Evolutionary conservation across 2,797 vertebrate species (phyloP).

Genomic region (Cuniculus paca): DNA sequence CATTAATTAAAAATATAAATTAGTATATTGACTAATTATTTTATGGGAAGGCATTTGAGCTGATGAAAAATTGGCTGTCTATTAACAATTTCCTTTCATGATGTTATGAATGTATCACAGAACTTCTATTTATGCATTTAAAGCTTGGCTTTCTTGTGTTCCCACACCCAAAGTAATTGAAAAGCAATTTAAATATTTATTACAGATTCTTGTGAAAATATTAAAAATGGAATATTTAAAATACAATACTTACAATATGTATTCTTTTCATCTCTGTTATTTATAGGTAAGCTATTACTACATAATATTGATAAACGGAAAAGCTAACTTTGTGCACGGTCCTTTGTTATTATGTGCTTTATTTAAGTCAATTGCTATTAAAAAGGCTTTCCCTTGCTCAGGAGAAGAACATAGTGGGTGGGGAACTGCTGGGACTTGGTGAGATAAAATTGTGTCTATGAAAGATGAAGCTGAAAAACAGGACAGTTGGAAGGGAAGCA

Average conservation of each 20-base stretch:
- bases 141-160: background rate
- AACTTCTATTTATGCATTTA: background rate
- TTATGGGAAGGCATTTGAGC: background rate
- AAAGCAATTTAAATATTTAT: background rate
- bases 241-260: background rate
- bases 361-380: background rate
- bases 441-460: background rate
- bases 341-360: background rate
- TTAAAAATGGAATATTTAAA: conserved; percentile 24
- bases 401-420: background rate
- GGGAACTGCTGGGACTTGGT: background rate
- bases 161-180: background rate
- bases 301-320: background rate
- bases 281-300: background rate
- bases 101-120: background rate
- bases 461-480: background rate
- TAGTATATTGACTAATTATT: background rate
- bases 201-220: background rate
- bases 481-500: background rate
- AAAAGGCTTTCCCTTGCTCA: background rate
- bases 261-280: background rate
- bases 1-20: conserved; percentile 17
- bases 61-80: background rate
- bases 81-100: background rate
- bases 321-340: background rate